Percentiles rank a stretch among this genome's conserved stretches.
These are phyloP conservation scores for Melanerpes aurifrons DNA, from an alignment of 2,113 vertebrate species.

Conservation along the genomic window DNA sequence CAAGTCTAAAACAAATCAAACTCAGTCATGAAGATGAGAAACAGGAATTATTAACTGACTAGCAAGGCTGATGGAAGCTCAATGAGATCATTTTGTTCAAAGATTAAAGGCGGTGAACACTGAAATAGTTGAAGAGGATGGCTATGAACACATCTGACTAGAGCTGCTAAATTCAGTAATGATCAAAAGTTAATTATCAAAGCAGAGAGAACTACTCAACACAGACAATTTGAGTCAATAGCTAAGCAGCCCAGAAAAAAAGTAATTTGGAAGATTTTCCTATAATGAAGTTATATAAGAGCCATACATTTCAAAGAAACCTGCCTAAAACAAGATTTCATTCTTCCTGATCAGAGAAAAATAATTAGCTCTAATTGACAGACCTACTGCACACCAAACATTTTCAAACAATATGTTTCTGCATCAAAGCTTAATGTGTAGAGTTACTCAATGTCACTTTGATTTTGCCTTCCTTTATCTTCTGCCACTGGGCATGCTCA, in stretches of 20 bases:
- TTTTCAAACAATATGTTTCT: slow-evolving; percentile 66
- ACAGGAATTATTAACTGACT: slow-evolving; percentile 56
- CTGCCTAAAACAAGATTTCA: slow-evolving; percentile 59
- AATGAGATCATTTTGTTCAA: slow-evolving; percentile 68
- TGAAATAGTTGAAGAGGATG: slow-evolving; percentile 69
- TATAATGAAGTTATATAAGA: slow-evolving; percentile 69
- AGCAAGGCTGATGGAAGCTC: slow-evolving; percentile 37
- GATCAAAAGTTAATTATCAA: slow-evolving; percentile 79
- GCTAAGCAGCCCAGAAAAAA: slow-evolving; percentile 64
- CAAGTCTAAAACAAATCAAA: slow-evolving; percentile 61
- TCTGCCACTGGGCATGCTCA: slow-evolving; percentile 50
- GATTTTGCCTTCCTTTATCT: slow-evolving; percentile 59
- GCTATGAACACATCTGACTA: slow-evolving; percentile 66
- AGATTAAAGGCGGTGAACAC: slow-evolving; percentile 72
- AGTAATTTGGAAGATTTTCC: slow-evolving; percentile 71
- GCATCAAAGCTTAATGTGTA: slow-evolving; percentile 63
- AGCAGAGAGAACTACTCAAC: slow-evolving; percentile 66
- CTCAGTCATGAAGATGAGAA: slow-evolving; percentile 51
- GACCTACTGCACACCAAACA: slow-evolving; percentile 45
- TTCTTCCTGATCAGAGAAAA: slow-evolving; percentile 71
- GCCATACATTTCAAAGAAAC: slow-evolving; percentile 68
- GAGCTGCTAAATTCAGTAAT: slow-evolving; percentile 72
- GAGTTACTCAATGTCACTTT: slow-evolving; percentile 63
- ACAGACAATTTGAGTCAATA: slow-evolving; percentile 73
- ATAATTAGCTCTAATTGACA: slow-evolving; percentile 71